These are phyloP conservation scores for Stegophylla sp. DNA, from an alignment of 2,888 invertebrate genomes.

Conservation along the genomic window DNA sequence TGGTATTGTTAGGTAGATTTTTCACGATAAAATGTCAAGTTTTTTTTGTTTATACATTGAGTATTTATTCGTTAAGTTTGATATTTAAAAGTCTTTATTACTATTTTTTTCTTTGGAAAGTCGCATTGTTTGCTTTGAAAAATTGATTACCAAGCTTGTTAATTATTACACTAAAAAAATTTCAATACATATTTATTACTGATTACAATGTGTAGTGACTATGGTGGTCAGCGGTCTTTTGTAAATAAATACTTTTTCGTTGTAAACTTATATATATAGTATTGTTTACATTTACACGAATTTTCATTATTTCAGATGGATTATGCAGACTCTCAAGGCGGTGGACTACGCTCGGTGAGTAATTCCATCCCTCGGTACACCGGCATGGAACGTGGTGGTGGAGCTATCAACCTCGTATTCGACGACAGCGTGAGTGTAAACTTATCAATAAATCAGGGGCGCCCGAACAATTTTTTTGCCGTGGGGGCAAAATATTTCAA, in stretches of 20 bases:
- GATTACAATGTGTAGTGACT: no score
- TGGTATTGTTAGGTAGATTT: background rate
- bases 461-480: no score
- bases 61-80: background rate
- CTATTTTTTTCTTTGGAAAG: background rate
- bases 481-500: no score
- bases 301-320: conserved; percentile 71
- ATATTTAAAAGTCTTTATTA: background rate
- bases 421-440: conserved; percentile 67
- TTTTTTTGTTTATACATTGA: background rate
- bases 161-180: background rate
- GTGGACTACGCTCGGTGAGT: conserved; percentile 64
- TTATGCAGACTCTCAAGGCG: conserved; percentile 69
- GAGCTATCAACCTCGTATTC: conserved; percentile 67
- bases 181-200: no score
- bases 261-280: no score
- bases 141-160: background rate
- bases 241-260: background rate
- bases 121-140: background rate
- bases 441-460: no score
- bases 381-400: conserved; percentile 67
- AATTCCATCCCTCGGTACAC: conserved; percentile 64
- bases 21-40: background rate
- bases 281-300: background rate
- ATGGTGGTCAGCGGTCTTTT: no score